Evolutionary conservation across 2,113 vertebrate species (phyloP).

Genomic region (Campylomormyrus tamandua): DNA sequence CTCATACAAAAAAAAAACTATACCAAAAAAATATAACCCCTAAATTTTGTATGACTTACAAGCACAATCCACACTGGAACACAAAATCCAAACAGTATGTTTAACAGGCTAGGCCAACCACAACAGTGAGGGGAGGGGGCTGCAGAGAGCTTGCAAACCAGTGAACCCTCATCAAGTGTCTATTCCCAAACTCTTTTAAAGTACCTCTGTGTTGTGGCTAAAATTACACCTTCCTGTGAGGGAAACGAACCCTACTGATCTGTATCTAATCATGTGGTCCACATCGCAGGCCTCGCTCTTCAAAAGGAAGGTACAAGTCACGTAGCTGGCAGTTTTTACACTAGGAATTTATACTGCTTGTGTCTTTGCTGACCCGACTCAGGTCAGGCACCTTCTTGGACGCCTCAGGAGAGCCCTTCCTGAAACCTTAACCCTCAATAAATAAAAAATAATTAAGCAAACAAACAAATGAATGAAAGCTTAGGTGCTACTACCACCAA

Average conservation of each 20-base stretch:
- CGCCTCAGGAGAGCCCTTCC: not conserved
- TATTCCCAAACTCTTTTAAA: conserved; percentile 28
- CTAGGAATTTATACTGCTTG: not conserved
- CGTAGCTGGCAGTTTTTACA: not conserved
- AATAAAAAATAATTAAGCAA: not conserved
- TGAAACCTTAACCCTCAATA: not conserved
- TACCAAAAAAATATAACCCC: too few species aligned
- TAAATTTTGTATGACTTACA: not conserved
- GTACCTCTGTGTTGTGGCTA: conserved; percentile 39
- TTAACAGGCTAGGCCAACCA: not conserved
- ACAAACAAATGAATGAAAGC: not conserved
- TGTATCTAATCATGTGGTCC: conserved; percentile 66
- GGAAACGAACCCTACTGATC: conserved; percentile 38
- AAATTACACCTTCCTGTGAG: conserved; percentile 63
- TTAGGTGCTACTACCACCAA: not conserved
- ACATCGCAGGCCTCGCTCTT: conserved; percentile 52
- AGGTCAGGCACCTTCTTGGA: conserved; percentile 49
- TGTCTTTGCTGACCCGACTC: conserved; percentile 59
- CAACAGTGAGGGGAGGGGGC: not conserved
- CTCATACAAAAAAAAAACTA: not conserved
- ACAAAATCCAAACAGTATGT: not conserved
- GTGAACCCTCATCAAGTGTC: not conserved
- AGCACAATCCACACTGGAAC: not conserved
- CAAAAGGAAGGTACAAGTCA: not conserved
- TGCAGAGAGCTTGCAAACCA: not conserved